Conservation (phyloP, 1,140 invertebrate species). For the Pachypsylla venusta region DNA sequence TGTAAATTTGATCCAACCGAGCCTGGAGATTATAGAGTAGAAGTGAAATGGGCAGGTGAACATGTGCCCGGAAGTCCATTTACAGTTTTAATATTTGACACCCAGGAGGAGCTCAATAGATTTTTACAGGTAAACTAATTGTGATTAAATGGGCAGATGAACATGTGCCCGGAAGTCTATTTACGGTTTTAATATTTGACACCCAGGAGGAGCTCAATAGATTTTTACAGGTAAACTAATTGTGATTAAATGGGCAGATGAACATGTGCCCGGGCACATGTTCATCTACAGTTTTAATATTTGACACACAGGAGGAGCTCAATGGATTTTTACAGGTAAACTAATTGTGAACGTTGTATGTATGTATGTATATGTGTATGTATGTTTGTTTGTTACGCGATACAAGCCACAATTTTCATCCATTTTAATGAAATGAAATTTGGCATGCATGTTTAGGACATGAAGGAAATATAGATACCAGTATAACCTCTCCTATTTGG, state of each 20-base stretch:
- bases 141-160: constrained; percentile 97
- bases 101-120: constrained; percentile 77
- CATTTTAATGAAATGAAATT: no score
- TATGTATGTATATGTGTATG: no score
- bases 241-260: constrained; percentile 96
- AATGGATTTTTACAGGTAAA: constrained; percentile 36
- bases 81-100: constrained; percentile 97
- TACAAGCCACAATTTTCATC: no score
- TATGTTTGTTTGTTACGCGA: no score
- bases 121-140: constrained; percentile 33
- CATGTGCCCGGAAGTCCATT: constrained; percentile 95
- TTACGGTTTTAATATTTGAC: constrained; percentile 97
- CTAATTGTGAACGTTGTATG: no score
- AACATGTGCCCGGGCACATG: constrained; percentile 93
- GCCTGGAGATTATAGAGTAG: constrained; percentile 93
- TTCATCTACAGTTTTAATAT: constrained; percentile 97
- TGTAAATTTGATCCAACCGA: constrained; percentile 97
- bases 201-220: constrained; percentile 83
- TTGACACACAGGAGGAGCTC: constrained; percentile 94
- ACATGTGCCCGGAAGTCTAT: constrained; percentile 92
- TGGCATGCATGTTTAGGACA: no score
- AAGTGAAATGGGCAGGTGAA: constrained; percentile 96
- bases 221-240: constrained; percentile 32
- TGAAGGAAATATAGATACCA: no score
- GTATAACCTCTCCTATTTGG: no score